These are phyloP conservation scores for Cataglyphis rosenhaueri DNA, from an alignment of 2,888 invertebrate species.

Conservation along the genomic window DNA sequence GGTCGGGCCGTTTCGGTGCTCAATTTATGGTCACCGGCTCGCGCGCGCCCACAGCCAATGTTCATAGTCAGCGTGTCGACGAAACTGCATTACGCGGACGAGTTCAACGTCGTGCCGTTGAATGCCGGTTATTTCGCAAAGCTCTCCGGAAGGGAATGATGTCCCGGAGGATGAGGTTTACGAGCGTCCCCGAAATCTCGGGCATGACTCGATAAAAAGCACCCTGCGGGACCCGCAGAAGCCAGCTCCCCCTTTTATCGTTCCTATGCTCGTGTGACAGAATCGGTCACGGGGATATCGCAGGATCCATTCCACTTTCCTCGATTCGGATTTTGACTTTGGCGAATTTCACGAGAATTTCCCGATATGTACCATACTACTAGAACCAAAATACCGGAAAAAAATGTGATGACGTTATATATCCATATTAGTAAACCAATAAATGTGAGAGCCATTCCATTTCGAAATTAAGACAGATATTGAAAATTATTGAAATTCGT, in stretches of 20 bases:
- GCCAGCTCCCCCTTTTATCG: slow-evolving; percentile 67
- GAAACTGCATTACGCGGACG: slow-evolving; percentile 42
- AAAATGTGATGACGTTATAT: not conserved
- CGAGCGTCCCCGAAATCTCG: slow-evolving; percentile 70
- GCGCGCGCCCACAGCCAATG: slow-evolving; percentile 32
- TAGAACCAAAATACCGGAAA: not conserved
- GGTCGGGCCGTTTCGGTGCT: slow-evolving; percentile 28
- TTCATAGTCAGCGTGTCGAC: slow-evolving; percentile 48
- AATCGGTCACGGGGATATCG: slow-evolving; percentile 68
- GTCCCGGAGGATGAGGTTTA: slow-evolving; percentile 64
- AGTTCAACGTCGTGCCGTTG: slow-evolving; percentile 45
- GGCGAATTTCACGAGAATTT: not conserved
- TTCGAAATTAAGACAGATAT: not conserved
- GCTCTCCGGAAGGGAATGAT: slow-evolving; percentile 42
- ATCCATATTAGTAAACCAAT: not conserved
- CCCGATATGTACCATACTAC: not conserved
- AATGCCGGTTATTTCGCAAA: slow-evolving; percentile 63
- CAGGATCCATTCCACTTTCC: slow-evolving; percentile 62
- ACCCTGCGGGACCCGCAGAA: slow-evolving; percentile 55
- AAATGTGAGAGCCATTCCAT: not conserved
- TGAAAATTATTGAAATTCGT: slow-evolving; percentile 5
- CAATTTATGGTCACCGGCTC: slow-evolving; percentile 39
- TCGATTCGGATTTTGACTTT: slow-evolving; percentile 43
- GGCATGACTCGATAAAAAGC: slow-evolving; percentile 72
- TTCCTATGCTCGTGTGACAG: slow-evolving; percentile 61